Conservation (phyloP, 23 tunicate genomes). For the Trididemnum nubilum region DNA sequence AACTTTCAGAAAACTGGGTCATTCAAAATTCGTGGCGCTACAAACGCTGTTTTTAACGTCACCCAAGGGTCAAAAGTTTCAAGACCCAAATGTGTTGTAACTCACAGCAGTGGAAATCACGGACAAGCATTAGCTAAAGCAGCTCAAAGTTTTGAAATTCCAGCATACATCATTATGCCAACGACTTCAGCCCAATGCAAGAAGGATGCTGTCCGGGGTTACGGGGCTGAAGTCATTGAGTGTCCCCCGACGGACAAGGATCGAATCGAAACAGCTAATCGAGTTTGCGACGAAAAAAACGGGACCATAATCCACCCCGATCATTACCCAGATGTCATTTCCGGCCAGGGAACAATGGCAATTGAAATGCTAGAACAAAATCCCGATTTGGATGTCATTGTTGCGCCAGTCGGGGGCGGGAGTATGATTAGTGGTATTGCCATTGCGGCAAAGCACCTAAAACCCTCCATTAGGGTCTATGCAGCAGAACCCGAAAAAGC, state of each 20-base stretch:
- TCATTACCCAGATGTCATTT: conserved; percentile 65
- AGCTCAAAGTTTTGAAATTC: conserved; percentile 47
- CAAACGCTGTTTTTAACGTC: conserved; percentile 45
- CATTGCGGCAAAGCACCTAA: conserved; percentile 66
- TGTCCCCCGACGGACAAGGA: conserved; percentile 61
- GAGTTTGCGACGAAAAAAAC: conserved; percentile 52
- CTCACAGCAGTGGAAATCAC: conserved; percentile 96
- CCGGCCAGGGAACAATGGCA: conserved; percentile 96
- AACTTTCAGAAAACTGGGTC: conserved; percentile 95
- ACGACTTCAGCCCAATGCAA: conserved; percentile 69
- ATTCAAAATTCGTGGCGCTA: conserved; percentile 88
- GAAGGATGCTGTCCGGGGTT: conserved; percentile 68
- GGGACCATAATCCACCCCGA: conserved; percentile 57
- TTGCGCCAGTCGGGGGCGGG: conserved; percentile 95
- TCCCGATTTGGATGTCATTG: conserved; percentile 77
- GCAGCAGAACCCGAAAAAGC: conserved; percentile 98
- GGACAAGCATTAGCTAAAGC: conserved; percentile 92
- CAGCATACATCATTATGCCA: conserved; percentile 79
- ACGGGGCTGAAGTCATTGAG: conserved; percentile 69
- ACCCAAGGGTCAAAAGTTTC: not conserved
- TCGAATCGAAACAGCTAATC: conserved; percentile 50
- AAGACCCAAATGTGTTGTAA: conserved; percentile 57
- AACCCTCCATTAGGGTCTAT: conserved; percentile 76
- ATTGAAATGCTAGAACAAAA: conserved; percentile 89
- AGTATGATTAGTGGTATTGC: conserved; percentile 93